phyloP scores from a whole-genome alignment of 1,140 invertebrate genomes.

The Papilio machaon region DNA sequence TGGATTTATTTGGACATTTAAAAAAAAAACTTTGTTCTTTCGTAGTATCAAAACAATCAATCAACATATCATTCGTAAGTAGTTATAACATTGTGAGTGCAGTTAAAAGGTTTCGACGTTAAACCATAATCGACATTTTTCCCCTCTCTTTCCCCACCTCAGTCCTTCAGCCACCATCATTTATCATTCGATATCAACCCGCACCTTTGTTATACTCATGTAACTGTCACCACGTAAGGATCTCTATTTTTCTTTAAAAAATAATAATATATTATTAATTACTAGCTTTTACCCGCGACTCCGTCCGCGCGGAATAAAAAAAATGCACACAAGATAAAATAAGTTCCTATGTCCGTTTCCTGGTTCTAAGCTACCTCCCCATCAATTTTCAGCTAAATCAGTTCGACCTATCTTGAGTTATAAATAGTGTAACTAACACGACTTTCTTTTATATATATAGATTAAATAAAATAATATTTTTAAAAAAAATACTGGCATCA shows the following conservation, averaged over 20 bases:
- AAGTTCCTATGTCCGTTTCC: no score
- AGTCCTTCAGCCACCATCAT: neutral
- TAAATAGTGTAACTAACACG: no score
- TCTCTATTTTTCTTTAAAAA: conserved; percentile 13
- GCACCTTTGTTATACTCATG: conserved; percentile 15
- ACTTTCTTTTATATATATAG: no score
- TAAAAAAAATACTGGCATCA: neutral
- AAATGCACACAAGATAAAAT: no score
- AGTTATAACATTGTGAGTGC: conserved; percentile 24
- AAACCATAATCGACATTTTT: conserved; percentile 10
- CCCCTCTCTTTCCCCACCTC: neutral
- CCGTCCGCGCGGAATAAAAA: no score
- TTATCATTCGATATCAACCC: conserved; percentile 17
- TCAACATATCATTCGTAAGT: conserved; percentile 22
- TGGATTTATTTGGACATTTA: neutral
- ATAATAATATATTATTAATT: neutral
- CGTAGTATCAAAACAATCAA: conserved; percentile 16
- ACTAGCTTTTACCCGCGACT: no score
- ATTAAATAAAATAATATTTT: neutral
- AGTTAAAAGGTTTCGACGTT: conserved; percentile 37
- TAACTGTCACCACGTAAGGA: conserved; percentile 23
- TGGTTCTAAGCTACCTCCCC: no score
- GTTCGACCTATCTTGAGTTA: no score
- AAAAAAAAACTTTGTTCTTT: conserved; percentile 12
- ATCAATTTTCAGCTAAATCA: no score